These are phyloP conservation scores for Gallinago jamesoni DNA, from an alignment of 2,113 vertebrate species.

Conservation along the genomic window DNA sequence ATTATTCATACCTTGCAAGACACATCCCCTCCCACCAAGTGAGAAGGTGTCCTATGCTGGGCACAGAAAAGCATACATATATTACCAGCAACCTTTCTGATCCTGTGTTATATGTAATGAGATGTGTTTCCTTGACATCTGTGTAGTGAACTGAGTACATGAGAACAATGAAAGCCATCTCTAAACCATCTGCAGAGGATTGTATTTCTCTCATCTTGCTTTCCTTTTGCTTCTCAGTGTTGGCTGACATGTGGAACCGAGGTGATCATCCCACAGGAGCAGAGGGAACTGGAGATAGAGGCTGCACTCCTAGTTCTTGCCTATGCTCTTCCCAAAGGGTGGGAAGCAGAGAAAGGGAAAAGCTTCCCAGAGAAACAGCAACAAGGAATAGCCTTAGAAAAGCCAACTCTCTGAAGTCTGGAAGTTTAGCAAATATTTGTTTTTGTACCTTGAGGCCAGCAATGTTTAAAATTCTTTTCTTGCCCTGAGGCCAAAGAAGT, in stretches of 20 bases:
- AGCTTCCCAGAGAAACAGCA: not conserved
- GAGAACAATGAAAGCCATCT: not conserved
- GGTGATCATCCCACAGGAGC: not conserved
- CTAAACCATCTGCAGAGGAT: not conserved
- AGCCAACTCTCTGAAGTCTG: not conserved
- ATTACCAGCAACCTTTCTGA: not conserved
- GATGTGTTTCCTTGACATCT: not conserved
- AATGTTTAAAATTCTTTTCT: slow-evolving; percentile 26
- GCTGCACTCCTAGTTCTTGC: not conserved
- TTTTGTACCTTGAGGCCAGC: not conserved
- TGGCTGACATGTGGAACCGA: not conserved
- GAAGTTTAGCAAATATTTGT: slow-evolving; percentile 35
- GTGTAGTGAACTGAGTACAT: not conserved
- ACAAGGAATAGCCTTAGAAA: not conserved
- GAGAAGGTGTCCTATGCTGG: not conserved
- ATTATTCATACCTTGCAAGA: not conserved
- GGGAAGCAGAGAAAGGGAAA: not conserved
- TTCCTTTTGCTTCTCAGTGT: not conserved
- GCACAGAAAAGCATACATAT: not conserved
- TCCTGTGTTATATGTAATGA: not conserved
- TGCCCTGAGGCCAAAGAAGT: not conserved
- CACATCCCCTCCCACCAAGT: not conserved
- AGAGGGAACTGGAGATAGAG: not conserved
- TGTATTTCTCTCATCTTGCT: not conserved
- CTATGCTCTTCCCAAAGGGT: not conserved